A percentile compares a stretch with the other conserved stretches of the same genome.
phyloP scores from a whole-genome alignment of 2,797 vertebrate genomes.

The Mormyrops attenuatus region DNA sequence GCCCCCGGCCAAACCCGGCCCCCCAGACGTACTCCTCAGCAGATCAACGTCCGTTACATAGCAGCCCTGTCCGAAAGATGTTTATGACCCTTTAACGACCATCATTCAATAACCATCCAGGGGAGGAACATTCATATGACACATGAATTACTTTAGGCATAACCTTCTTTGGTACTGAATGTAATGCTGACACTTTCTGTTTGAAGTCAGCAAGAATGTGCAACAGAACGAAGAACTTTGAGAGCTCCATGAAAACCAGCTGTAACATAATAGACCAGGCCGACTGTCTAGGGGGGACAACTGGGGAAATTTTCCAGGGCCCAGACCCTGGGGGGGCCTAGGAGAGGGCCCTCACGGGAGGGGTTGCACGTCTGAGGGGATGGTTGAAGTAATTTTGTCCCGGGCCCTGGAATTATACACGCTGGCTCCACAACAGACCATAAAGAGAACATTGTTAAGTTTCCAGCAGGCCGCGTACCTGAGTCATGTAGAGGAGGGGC shows the following conservation, averaged over 20 bases:
- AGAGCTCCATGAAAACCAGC: neutral
- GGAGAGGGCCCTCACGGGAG: neutral
- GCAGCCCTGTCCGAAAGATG: conserved; percentile 59
- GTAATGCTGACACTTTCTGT: neutral
- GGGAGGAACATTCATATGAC: neutral
- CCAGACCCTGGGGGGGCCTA: neutral
- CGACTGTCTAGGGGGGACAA: neutral
- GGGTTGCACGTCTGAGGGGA: neutral
- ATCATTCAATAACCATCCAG: neutral
- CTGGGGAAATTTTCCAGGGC: neutral
- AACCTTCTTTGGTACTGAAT: neutral
- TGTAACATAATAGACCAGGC: neutral
- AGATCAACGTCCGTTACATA: conserved; percentile 67
- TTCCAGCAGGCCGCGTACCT: conserved; percentile 50
- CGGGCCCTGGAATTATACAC: neutral
- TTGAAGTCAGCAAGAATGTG: neutral
- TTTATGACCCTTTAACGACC: neutral
- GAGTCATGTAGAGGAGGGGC: conserved; percentile 66
- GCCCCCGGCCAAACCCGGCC: conserved; percentile 71
- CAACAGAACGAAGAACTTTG: neutral
- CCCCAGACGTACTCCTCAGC: conserved; percentile 58
- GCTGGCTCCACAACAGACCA: neutral
- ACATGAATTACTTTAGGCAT: neutral
- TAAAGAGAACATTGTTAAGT: neutral
- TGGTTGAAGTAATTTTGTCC: neutral